Percentiles rank a stretch among this genome's conserved stretches.
Conservation (phyloP, 2,888 invertebrate species). For the Acanthosepion lycidas region DNA sequence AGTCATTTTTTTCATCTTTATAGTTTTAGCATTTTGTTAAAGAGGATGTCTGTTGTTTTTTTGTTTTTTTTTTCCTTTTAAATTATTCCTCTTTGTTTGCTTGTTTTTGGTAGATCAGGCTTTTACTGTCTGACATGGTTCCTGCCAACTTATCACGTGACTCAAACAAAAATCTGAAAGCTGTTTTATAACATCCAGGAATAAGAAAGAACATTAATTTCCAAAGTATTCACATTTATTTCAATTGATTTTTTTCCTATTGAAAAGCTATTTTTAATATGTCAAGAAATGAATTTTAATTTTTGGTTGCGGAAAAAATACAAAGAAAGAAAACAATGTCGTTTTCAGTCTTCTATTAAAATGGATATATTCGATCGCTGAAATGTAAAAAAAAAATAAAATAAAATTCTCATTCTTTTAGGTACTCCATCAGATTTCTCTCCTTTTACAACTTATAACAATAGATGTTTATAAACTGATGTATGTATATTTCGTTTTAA, state of each 20-base stretch:
- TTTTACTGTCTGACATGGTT: background rate
- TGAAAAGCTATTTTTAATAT: background rate
- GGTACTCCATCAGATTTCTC: background rate
- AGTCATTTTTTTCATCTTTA: background rate
- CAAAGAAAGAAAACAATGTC: background rate
- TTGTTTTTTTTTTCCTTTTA: background rate
- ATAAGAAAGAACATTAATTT: background rate
- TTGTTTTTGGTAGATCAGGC: too few species aligned
- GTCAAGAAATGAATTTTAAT: background rate
- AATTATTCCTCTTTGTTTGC: background rate
- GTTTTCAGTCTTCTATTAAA: background rate
- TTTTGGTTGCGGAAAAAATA: background rate
- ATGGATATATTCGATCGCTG: background rate
- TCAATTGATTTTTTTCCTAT: background rate
- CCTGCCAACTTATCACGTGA: background rate
- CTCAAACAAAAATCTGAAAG: background rate
- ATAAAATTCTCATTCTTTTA: background rate
- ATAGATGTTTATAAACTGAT: background rate
- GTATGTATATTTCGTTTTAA: too few species aligned
- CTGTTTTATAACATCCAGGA: background rate
- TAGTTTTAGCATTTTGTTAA: background rate
- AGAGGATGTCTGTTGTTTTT: background rate
- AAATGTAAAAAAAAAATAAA: background rate
- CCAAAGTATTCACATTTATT: too few species aligned
- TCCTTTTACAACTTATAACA: background rate